phyloP scores from a whole-genome alignment of 2,113 vertebrate species.

The Stercorarius parasiticus region DNA sequence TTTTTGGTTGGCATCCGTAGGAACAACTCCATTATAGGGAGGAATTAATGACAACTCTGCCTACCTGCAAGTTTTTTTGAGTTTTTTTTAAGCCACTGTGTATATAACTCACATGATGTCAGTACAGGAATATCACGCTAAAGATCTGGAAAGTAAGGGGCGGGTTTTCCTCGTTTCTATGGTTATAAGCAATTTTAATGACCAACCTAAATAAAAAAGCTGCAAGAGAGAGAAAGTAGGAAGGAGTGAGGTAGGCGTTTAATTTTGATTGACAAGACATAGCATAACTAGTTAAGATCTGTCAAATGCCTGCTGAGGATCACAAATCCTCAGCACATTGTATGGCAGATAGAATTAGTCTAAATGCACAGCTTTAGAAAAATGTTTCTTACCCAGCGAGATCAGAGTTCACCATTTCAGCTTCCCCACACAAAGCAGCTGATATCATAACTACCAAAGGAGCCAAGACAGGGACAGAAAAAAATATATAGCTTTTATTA shows the following conservation, averaged over 20 bases:
- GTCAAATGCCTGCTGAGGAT: constrained; percentile 53
- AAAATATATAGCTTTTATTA: neutral
- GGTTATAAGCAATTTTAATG: constrained; percentile 63
- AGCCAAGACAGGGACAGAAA: neutral
- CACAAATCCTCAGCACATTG: constrained; percentile 24
- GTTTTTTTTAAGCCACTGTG: neutral
- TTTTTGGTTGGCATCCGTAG: neutral
- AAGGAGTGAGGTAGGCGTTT: constrained; percentile 49
- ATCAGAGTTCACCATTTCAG: neutral
- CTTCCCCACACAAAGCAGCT: neutral
- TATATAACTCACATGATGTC: constrained; percentile 1
- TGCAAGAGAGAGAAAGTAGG: constrained; percentile 57
- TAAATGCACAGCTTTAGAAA: neutral
- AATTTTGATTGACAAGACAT: constrained; percentile 61
- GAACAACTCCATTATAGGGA: neutral
- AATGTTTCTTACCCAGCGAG: neutral
- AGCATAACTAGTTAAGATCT: constrained; percentile 51
- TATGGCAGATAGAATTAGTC: constrained; percentile 22
- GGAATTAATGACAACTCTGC: neutral
- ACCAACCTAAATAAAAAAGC: constrained; percentile 59
- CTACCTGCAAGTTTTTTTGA: neutral
- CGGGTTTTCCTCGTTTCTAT: constrained; percentile 64
- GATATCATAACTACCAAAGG: neutral
- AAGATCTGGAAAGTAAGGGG: constrained; percentile 33
- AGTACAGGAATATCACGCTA: constrained; percentile 36